Evolutionary conservation across 2,113 vertebrate genomes (phyloP), one percentile per base, ranked within the genome.

Genomic region (Cynopterus brachyotis): DNA sequence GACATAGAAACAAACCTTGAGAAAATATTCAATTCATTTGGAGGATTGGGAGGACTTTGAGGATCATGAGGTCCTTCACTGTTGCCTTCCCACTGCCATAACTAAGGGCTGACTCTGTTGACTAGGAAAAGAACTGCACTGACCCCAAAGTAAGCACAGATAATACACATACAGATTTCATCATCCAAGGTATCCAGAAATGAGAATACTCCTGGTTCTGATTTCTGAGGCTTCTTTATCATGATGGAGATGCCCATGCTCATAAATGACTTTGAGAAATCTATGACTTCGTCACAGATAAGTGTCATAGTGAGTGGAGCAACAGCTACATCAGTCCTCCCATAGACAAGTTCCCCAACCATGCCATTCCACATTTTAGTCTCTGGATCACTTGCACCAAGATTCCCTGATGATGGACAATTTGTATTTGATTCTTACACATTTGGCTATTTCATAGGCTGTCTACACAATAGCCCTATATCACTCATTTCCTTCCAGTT

Each of bases 191-290:
- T 99, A 98, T 99, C 99, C 99, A 99, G 99, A 98, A 99, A 99
- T 96, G 99, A 99, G 98, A 99, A 99, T 19, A 99, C 99, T 22
- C 99, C 99, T 0, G 99, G 99, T 98, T 99, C 99, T 98, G 99
- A 99, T 99, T 99, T 99, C 99, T 99, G 99, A 87, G 99, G 99
- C 98, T 99, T 99, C 99, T 99, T 99, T 99, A 99, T 99, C 99
- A 99, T 99, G 98, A 99, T 99, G 98, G 99, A 99, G 99, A 99
- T 99, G 96, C 99, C 99, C 98, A 99, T 98, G 98, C 99, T 99
- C 99, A 99, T 99, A 98, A 99, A 99, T 2, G 99, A 99, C 98
- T 99, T 99, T 97, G 99, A 99, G 99, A 99, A 99, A 99, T 99
- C 99, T 98, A 99, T 99, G 97, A 99, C 99, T 98, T 99, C 99